These are phyloP conservation scores for Metopolophium dirhodum DNA, from an alignment of 1,140 invertebrate species.

Conservation along the genomic window DNA sequence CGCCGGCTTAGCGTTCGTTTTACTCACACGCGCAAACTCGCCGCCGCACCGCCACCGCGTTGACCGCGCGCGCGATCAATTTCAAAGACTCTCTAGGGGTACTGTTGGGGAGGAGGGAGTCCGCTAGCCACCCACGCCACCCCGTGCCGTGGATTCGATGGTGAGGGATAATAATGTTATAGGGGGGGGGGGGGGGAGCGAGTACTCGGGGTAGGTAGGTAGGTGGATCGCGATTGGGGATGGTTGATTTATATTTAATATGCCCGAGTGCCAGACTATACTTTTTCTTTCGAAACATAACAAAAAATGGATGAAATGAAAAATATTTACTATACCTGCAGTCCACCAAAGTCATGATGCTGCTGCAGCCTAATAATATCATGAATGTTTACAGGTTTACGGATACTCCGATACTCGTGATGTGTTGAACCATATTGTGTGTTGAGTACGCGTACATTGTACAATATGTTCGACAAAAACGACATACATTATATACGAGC, in stretches of 20 bases:
- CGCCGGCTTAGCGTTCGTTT: background rate
- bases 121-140: background rate
- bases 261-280: too few relatives aligned
- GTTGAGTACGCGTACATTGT: background rate
- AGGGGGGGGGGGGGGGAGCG: background rate
- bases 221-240: background rate
- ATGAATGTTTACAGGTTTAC: background rate
- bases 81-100: background rate
- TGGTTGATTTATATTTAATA: background rate
- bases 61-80: conserved; percentile 6
- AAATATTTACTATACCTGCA: background rate
- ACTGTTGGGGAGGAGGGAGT: background rate
- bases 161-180: background rate
- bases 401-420: background rate
- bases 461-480: background rate
- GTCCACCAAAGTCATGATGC: background rate
- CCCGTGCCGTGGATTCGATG: background rate
- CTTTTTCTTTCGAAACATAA: background rate
- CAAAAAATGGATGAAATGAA: background rate
- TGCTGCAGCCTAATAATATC: background rate
- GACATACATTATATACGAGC: background rate
- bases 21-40: conserved; percentile 42
- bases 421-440: background rate
- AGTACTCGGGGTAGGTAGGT: background rate
- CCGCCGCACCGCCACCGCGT: background rate